Evolutionary conservation across 1,140 invertebrate genomes (phyloP).

Genomic region (Heliothis virescens): DNA sequence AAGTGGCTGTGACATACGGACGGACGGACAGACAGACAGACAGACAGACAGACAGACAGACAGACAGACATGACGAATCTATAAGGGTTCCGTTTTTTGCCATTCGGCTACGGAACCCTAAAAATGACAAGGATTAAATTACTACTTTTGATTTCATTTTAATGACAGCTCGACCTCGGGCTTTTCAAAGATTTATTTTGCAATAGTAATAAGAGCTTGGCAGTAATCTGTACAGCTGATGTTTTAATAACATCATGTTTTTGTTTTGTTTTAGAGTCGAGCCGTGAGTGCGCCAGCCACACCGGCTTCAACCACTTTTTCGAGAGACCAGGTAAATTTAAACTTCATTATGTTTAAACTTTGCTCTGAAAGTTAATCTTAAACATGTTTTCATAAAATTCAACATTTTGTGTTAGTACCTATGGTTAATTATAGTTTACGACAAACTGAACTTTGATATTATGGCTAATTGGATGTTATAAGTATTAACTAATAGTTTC

Average conservation of each 20-base stretch:
- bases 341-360: neutral
- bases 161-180: slow-evolving; percentile 60
- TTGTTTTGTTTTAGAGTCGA: slow-evolving; percentile 78
- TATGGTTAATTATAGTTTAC: no score
- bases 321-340: slow-evolving; percentile 71
- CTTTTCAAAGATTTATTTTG: slow-evolving; percentile 52
- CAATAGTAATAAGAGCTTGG: slow-evolving; percentile 30
- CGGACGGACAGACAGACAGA: no score
- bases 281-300: slow-evolving; percentile 84
- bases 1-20: no score
- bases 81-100: no score
- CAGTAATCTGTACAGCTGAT: slow-evolving; percentile 9
- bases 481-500: no score
- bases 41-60: no score
- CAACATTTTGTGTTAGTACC: no score
- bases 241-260: slow-evolving; percentile 31
- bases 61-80: no score
- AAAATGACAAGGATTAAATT: slow-evolving; percentile 63
- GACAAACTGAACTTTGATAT: no score
- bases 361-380: neutral
- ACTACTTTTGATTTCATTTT: slow-evolving; percentile 71
- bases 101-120: no score
- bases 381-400: no score
- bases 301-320: slow-evolving; percentile 71
- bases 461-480: no score